Evolutionary conservation across 2,797 vertebrate species (phyloP).

Genomic region (Microcaecilia unicolor): DNA sequence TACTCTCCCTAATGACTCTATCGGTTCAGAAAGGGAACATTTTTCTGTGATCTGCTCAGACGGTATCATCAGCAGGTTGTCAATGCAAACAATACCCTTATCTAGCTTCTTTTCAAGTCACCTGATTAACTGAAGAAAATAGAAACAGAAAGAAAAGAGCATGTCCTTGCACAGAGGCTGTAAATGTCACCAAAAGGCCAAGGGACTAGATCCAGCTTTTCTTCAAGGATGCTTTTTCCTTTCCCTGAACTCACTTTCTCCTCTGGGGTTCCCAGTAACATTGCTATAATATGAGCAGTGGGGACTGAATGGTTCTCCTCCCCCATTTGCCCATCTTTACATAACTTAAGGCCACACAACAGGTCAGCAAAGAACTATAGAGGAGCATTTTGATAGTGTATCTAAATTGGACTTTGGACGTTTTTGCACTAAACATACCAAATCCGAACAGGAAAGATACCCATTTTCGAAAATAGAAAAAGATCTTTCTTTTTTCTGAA

Average conservation of each 20-base stretch:
- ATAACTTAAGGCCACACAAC: too few relatives aligned
- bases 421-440: too few relatives aligned
- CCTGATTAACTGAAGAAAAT: constrained; percentile 89
- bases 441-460: too few relatives aligned
- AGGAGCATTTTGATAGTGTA: too few relatives aligned
- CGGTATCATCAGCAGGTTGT: constrained; percentile 83
- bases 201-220: constrained; percentile 52
- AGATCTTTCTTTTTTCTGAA: too few relatives aligned
- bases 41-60: constrained; percentile 57
- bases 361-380: too few relatives aligned
- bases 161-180: constrained; percentile 78
- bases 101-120: constrained; percentile 89
- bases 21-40: constrained; percentile 63
- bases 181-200: constrained; percentile 84
- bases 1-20: constrained; percentile 79
- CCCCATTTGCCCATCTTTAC: too few relatives aligned
- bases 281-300: background rate
- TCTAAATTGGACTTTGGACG: too few relatives aligned
- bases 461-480: too few relatives aligned
- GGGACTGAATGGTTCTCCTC: too few relatives aligned
- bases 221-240: too few relatives aligned
- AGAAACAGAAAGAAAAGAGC: constrained; percentile 75
- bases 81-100: constrained; percentile 88
- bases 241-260: too few relatives aligned
- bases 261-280: background rate